phyloP scores from a whole-genome alignment of 2,888 invertebrate species.

The Polydrusus tereticollis region DNA sequence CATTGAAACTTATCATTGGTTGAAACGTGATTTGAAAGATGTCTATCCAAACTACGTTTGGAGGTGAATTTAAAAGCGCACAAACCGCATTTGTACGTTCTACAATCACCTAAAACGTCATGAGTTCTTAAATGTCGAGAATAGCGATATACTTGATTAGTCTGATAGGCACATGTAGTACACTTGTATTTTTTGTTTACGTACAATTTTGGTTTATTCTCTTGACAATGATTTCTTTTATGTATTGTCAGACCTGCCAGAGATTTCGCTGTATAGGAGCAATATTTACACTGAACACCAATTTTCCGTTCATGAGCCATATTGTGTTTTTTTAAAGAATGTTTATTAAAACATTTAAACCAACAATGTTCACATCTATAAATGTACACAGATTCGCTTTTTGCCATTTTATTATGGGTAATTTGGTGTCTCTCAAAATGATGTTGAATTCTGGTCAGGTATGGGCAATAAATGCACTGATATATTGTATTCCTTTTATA shows the following conservation, averaged over 20 bases:
- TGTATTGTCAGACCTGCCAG: not conserved
- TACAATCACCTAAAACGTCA: too few relatives aligned
- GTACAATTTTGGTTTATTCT: not conserved
- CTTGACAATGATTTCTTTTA: not conserved
- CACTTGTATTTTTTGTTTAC: slow-evolving; percentile 1
- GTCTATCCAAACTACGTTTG: not conserved
- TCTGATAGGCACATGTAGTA: slow-evolving; percentile 9
- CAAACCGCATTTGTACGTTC: not conserved
- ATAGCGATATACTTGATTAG: not conserved
- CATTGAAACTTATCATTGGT: not conserved
- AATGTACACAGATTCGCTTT: not conserved
- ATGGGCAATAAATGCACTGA: not conserved
- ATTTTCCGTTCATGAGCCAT: not conserved
- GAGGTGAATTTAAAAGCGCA: not conserved
- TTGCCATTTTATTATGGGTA: not conserved
- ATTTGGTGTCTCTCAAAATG: slow-evolving; percentile 1
- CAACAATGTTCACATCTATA: not conserved
- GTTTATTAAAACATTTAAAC: not conserved
- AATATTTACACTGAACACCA: not conserved
- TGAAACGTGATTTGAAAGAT: not conserved
- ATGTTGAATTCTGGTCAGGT: not conserved
- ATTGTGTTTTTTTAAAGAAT: slow-evolving; percentile 1
- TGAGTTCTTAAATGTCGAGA: not conserved
- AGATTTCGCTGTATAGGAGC: not conserved
- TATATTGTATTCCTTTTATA: not conserved